These are phyloP conservation scores for Sorex maritimensis DNA, from an alignment of 2,797 vertebrate species.

Conservation along the genomic window DNA sequence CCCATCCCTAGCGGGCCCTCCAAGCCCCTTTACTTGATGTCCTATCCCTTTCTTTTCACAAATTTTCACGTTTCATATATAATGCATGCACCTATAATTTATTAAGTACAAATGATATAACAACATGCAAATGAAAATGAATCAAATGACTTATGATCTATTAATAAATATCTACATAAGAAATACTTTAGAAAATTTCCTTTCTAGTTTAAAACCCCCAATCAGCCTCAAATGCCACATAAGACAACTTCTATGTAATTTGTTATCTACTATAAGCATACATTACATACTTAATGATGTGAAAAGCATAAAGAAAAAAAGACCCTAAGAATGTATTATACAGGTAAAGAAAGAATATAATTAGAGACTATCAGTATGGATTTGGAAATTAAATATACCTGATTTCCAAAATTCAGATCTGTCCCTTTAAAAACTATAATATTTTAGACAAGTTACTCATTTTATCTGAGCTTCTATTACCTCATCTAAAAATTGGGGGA, in stretches of 20 bases:
- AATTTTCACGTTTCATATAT: slow-evolving; percentile 52
- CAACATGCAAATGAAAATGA: neutral
- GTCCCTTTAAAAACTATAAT: neutral
- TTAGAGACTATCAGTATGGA: neutral
- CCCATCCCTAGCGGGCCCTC: no score
- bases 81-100: neutral
- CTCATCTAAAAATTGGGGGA: neutral
- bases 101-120: neutral
- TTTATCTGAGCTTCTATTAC: neutral
- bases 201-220: neutral
- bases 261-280: slow-evolving; percentile 2
- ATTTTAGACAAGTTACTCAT: neutral
- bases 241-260: neutral
- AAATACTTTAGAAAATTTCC: neutral
- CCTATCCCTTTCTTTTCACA: neutral
- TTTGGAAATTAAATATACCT: neutral
- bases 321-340: neutral
- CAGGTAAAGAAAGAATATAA: neutral
- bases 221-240: neutral
- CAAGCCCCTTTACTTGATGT: no score
- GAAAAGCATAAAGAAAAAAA: slow-evolving; percentile 52
- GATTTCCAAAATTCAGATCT: slow-evolving; percentile 9
- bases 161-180: neutral
- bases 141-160: slow-evolving; percentile 13
- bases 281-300: neutral